Conservation (phyloP, 2,797 vertebrate species). For the Falco novaeseelandiae region DNA sequence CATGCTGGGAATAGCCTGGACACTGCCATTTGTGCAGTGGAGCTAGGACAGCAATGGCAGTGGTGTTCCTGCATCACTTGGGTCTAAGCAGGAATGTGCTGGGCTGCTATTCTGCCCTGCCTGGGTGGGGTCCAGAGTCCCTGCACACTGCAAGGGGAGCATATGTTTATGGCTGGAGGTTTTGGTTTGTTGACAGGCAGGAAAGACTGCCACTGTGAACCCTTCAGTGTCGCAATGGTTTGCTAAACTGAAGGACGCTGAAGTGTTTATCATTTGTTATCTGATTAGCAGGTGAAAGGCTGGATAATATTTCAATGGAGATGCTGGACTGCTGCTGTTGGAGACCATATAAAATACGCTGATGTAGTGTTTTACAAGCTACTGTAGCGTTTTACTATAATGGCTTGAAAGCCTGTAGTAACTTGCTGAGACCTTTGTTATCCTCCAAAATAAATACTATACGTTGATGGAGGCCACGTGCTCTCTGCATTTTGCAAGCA, state of each 20-base stretch:
- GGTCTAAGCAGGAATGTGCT: background rate
- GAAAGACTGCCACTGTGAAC: background rate
- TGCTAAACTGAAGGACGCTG: conserved; percentile 13
- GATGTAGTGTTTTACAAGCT: background rate
- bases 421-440: background rate
- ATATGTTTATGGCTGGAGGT: background rate
- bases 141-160: rapidly evolving
- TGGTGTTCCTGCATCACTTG: background rate
- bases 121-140: background rate
- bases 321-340: conserved; percentile 4
- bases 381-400: background rate
- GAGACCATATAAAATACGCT: background rate
- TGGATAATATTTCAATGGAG: background rate
- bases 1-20: background rate
- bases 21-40: background rate
- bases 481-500: background rate
- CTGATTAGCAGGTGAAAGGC: conserved; percentile 35
- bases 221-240: background rate
- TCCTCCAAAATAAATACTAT: background rate
- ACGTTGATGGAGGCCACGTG: background rate
- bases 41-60: background rate
- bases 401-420: background rate
- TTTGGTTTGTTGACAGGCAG: background rate
- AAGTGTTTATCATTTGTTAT: background rate
- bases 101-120: background rate